phyloP scores from a whole-genome alignment of 2,113 vertebrate species.

The Eidolon helvum region DNA sequence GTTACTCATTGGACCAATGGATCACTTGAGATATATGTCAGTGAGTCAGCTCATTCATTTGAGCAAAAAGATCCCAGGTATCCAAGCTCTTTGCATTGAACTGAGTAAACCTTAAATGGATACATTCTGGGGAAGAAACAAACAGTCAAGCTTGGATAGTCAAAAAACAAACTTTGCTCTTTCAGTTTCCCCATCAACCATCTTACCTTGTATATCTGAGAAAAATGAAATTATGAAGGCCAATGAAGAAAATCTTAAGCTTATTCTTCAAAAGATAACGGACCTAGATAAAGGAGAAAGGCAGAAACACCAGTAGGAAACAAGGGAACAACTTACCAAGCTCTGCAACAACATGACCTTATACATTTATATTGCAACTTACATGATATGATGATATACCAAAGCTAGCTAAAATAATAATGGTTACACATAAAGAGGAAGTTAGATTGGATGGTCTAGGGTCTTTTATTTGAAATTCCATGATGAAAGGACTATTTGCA shows the following conservation, averaged over 20 bases:
- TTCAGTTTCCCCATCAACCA: neutral
- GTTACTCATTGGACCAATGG: conserved; percentile 56
- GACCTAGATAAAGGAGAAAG: neutral
- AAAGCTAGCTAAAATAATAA: neutral
- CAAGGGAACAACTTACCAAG: conserved; percentile 1
- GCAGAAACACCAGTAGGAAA: neutral
- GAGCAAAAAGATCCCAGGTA: conserved; percentile 9
- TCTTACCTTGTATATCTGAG: neutral
- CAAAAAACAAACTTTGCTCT: neutral
- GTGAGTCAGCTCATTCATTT: conserved; percentile 21
- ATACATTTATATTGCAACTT: neutral
- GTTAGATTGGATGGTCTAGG: neutral
- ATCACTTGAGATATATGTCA: conserved; percentile 51
- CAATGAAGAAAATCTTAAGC: conserved; percentile 14
- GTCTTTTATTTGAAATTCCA: conserved; percentile 22
- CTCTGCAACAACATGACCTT: conserved; percentile 5
- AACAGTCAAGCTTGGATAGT: neutral
- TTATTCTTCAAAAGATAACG: neutral
- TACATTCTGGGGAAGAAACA: neutral
- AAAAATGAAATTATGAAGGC: neutral
- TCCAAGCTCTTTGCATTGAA: neutral
- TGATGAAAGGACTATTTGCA: neutral
- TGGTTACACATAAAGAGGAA: conserved; percentile 10
- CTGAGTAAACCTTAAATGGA: neutral
- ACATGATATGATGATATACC: neutral